A percentile compares a stretch with the other conserved stretches of the same genome.
Evolutionary conservation across 2,888 invertebrate genomes (phyloP).

Genomic region (Hymenopus coronatus): DNA sequence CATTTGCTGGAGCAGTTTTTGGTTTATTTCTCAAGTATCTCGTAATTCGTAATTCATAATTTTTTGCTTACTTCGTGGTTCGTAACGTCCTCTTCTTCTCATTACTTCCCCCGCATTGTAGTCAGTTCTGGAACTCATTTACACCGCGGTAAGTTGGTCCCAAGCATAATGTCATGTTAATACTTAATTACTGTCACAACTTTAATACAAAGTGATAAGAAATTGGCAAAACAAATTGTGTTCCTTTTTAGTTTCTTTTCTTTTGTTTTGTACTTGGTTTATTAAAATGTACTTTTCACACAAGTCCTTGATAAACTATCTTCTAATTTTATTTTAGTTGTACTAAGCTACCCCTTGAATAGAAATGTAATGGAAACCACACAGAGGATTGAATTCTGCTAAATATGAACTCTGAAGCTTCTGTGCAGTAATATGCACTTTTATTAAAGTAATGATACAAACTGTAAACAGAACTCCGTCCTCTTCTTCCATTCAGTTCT

Average conservation of each 20-base stretch:
- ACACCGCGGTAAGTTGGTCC: conserved; percentile 89
- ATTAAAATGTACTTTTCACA: conserved; percentile 7
- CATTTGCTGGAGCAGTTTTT: conserved; percentile 15
- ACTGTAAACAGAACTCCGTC: not conserved
- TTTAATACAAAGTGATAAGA: conserved; percentile 16
- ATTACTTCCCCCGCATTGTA: conserved; percentile 62
- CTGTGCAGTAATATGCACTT: not conserved
- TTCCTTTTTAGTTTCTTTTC: not conserved
- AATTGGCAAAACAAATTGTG: conserved; percentile 8
- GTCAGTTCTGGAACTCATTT: conserved; percentile 98
- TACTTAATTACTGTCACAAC: conserved; percentile 39
- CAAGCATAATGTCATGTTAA: conserved; percentile 27
- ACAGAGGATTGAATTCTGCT: not conserved
- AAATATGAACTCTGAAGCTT: not conserved
- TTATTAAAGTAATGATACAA: not conserved
- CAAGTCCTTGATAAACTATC: conserved; percentile 16
- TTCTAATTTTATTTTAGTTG: conserved; percentile 4
- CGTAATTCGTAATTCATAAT: conserved; percentile 30
- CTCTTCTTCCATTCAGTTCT: not conserved
- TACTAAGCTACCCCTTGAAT: not conserved
- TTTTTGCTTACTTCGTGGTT: conserved; percentile 37
- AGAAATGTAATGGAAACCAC: not conserved
- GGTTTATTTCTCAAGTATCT: conserved; percentile 26
- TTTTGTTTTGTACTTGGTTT: not conserved
- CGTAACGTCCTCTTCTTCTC: conserved; percentile 65